Conservation (phyloP, 35 echinoderm and acorn worm species). For the Heliocidaris tuberculata region DNA sequence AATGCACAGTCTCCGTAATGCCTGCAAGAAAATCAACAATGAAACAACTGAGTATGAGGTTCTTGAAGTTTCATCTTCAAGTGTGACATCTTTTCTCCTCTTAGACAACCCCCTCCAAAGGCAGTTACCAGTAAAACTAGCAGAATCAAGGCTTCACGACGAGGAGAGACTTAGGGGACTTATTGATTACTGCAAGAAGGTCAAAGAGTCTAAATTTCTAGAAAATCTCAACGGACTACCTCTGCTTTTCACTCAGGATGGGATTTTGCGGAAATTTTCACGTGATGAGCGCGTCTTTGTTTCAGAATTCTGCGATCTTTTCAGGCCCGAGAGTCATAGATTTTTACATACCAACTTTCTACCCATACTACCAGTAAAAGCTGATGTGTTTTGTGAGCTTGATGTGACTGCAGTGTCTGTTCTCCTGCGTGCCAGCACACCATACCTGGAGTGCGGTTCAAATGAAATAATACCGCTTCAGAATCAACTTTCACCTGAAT, state of each 20-base stretch:
- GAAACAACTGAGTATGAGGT: not conserved
- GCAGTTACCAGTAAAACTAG: constrained; percentile 2
- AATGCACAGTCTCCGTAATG: not conserved
- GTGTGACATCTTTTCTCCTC: constrained; percentile 46
- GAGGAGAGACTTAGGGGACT: not conserved
- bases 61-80: constrained; percentile 36
- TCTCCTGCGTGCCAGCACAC: not conserved
- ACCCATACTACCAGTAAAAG: not conserved
- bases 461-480: not conserved
- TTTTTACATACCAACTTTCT: constrained; percentile 52
- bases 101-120: not conserved
- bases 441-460: not conserved
- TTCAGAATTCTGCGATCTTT: not conserved
- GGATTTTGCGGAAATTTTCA: constrained; percentile 38
- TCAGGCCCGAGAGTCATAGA: constrained; percentile 35
- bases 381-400: not conserved
- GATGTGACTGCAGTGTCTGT: constrained; percentile 33
- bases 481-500: not conserved
- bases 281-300: not conserved
- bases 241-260: constrained; percentile 5
- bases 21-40: not conserved
- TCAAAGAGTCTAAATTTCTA: not conserved
- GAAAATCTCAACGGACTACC: not conserved
- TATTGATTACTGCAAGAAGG: constrained; percentile 44
- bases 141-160: not conserved